phyloP scores from a whole-genome alignment of 2,797 vertebrate species.

The Coregonus suidteri region DNA sequence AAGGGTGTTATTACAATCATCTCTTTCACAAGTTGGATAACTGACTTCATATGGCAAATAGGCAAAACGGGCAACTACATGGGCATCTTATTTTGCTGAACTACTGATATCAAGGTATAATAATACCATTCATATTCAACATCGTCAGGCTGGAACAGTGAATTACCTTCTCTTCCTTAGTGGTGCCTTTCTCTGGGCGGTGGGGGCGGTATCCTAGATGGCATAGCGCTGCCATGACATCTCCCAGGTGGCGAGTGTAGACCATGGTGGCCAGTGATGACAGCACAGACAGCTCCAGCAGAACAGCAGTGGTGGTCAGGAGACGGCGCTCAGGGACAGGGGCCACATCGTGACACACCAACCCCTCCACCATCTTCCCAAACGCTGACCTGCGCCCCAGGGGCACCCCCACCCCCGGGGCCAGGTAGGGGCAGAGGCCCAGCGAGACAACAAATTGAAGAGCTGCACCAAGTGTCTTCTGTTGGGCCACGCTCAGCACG shows the following conservation, averaged over 20 bases:
- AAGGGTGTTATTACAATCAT: too few relatives aligned
- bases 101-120: not conserved
- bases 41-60: not conserved
- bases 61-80: too few relatives aligned
- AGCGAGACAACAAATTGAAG: conserved; percentile 87
- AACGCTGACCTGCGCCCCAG: conserved; percentile 79
- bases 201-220: conserved; percentile 84
- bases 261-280: conserved; percentile 78
- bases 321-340: conserved; percentile 64
- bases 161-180: conserved; percentile 60
- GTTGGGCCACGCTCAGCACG: conserved; percentile 84
- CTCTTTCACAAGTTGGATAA: not conserved
- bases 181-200: conserved; percentile 40
- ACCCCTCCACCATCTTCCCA: conserved; percentile 66
- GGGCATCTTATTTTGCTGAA: not conserved
- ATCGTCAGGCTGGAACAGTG: not conserved
- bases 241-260: conserved; percentile 84
- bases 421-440: conserved; percentile 85
- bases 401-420: conserved; percentile 83
- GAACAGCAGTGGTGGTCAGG: conserved; percentile 59
- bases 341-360: conserved; percentile 38
- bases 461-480: conserved; percentile 75
- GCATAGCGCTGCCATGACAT: conserved; percentile 85
- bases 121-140: not conserved
- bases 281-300: conserved; percentile 75